These are phyloP conservation scores for Paedocypris sp. DNA, from an alignment of 2,113 vertebrate species.

Conservation along the genomic window DNA sequence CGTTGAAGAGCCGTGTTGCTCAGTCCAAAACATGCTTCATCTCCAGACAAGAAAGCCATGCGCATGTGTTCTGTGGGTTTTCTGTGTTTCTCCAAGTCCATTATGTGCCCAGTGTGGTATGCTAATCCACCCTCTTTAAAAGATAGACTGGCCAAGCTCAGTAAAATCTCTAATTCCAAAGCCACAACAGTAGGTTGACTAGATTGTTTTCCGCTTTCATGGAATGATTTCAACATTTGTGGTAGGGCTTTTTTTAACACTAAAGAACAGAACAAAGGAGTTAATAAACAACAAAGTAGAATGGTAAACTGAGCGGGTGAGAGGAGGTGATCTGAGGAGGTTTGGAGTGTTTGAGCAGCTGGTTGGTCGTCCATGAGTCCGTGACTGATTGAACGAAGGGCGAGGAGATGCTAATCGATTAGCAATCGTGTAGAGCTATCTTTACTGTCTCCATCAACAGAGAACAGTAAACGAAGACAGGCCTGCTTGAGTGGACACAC, in stretches of 20 bases:
- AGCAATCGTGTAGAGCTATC: not conserved
- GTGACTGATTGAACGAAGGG: not conserved
- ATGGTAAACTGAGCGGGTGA: not conserved
- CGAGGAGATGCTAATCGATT: slow-evolving; percentile 1
- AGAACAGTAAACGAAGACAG: not conserved
- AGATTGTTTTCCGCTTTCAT: not conserved
- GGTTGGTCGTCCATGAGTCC: not conserved
- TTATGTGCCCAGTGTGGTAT: slow-evolving; percentile 25
- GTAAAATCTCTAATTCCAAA: slow-evolving; percentile 29
- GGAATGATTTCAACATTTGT: slow-evolving; percentile 28
- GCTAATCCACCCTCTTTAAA: slow-evolving; percentile 8
- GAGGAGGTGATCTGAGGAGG: not conserved
- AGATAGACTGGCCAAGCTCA: slow-evolving; percentile 21
- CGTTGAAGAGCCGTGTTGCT: not conserved
- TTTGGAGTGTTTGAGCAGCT: slow-evolving; percentile 7
- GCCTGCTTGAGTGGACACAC: not conserved
- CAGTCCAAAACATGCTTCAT: not conserved
- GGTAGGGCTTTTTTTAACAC: slow-evolving; percentile 15
- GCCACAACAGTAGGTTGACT: slow-evolving; percentile 33
- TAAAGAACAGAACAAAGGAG: slow-evolving; percentile 21
- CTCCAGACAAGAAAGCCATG: slow-evolving; percentile 20
- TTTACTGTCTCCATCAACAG: not conserved
- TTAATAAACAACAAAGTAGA: slow-evolving; percentile 24
- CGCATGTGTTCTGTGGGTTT: slow-evolving; percentile 12
- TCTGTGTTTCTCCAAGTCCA: slow-evolving; percentile 20